Evolutionary conservation across 1,140 invertebrate species (phyloP).

Genomic region (Microplitis demolitor): DNA sequence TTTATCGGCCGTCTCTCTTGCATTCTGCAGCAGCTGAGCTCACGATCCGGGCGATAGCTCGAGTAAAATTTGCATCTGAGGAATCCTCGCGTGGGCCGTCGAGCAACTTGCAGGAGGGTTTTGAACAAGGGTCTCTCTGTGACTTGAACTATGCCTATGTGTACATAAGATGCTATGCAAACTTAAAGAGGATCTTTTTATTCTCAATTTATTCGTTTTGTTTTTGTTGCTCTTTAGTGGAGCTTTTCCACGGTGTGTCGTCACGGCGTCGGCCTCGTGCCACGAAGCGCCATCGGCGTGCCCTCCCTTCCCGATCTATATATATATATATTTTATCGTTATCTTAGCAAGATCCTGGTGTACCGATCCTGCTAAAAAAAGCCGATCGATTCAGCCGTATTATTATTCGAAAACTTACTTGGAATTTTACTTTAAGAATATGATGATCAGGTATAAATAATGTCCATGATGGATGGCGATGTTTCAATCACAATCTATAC

Average conservation of each 20-base stretch:
- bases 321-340: neutral
- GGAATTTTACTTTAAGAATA: too few relatives aligned
- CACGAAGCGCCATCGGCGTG: conserved; percentile 6
- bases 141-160: neutral
- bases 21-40: conserved; percentile 23
- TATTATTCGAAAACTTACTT: too few relatives aligned
- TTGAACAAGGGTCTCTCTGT: neutral
- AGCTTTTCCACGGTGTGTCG: conserved; percentile 9
- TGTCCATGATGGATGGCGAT: too few relatives aligned
- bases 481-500: too few relatives aligned
- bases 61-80: conserved; percentile 57
- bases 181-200: neutral
- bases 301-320: neutral
- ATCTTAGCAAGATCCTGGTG: too few relatives aligned
- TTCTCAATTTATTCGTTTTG: neutral
- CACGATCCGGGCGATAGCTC: conserved; percentile 54
- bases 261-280: conserved; percentile 10
- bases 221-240: neutral
- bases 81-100: conserved; percentile 50
- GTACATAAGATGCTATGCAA: neutral
- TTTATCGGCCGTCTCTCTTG: conserved; percentile 30
- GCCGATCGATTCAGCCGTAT: too few relatives aligned
- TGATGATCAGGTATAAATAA: too few relatives aligned
- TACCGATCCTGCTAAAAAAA: too few relatives aligned
- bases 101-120: neutral